These are phyloP conservation scores for Hypomecis punctinalis DNA, from an alignment of 2,888 invertebrate genomes.

Conservation along the genomic window DNA sequence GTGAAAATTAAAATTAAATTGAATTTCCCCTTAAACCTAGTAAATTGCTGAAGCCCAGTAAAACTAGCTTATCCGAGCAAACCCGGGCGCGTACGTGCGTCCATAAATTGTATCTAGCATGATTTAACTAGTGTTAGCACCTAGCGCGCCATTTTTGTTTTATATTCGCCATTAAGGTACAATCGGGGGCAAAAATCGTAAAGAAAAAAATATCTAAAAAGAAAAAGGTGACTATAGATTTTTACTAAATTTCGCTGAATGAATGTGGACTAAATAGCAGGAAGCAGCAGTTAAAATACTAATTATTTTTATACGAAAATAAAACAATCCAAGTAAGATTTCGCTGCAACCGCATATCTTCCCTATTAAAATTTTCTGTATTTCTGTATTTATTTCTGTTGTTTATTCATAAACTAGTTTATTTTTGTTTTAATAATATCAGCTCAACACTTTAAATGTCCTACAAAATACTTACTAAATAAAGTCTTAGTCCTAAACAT, in stretches of 20 bases:
- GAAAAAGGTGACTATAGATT: neutral
- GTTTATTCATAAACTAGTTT: too few species aligned
- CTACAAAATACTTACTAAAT: too few species aligned
- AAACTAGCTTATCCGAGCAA: constrained; percentile 48
- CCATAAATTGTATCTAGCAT: constrained; percentile 57
- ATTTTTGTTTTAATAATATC: too few species aligned
- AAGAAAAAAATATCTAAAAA: neutral
- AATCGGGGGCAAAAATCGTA: constrained; percentile 45
- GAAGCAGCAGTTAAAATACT: too few species aligned
- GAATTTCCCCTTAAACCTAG: constrained; percentile 31
- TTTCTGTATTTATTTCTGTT: too few species aligned
- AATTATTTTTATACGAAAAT: too few species aligned
- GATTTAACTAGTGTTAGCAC: constrained; percentile 63
- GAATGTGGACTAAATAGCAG: too few species aligned
- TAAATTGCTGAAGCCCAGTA: constrained; percentile 44
- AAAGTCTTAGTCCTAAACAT: too few species aligned
- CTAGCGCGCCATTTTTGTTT: constrained; percentile 57
- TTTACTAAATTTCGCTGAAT: neutral
- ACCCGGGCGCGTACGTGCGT: constrained; percentile 48
- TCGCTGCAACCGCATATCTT: too few species aligned
- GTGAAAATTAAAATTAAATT: constrained; percentile 36
- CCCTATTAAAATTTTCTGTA: too few species aligned
- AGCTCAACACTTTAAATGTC: too few species aligned
- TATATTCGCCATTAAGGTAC: constrained; percentile 53
- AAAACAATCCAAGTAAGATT: too few species aligned